phyloP scores from a whole-genome alignment of 2,113 vertebrate species.

The Pogona vitticeps region DNA sequence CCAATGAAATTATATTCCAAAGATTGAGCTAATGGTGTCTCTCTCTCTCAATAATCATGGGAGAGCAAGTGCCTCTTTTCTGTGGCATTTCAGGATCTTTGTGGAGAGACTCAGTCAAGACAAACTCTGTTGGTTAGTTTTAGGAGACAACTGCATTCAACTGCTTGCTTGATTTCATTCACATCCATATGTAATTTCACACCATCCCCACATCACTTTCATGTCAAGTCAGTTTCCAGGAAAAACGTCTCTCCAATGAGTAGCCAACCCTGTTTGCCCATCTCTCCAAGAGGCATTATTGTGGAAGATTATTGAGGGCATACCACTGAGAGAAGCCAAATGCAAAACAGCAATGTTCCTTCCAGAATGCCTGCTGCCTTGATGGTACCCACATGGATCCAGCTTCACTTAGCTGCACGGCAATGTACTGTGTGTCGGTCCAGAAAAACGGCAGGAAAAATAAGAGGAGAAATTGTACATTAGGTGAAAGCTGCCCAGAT shows the following conservation, averaged over 20 bases:
- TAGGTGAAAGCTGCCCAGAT: background rate
- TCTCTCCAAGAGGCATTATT: no score
- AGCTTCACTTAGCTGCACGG: background rate
- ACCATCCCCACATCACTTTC: no score
- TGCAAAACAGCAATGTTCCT: background rate
- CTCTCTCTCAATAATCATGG: background rate
- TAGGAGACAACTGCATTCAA: background rate
- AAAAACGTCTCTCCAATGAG: no score
- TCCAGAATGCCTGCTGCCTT: background rate
- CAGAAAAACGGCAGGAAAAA: background rate
- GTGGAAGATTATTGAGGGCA: background rate
- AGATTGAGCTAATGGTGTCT: background rate
- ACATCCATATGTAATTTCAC: background rate
- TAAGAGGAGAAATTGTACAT: background rate
- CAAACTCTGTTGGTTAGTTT: background rate
- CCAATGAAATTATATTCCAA: no score
- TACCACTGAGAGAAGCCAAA: no score
- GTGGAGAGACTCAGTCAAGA: background rate
- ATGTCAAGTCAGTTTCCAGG: background rate
- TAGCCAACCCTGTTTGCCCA: no score
- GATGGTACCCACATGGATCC: background rate
- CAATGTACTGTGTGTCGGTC: background rate
- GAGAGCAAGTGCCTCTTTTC: background rate
- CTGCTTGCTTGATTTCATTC: no score
- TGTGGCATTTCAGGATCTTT: background rate